These are phyloP conservation scores for Trachelus iudaicus DNA, from an alignment of 2,888 invertebrate species.

Conservation along the genomic window DNA sequence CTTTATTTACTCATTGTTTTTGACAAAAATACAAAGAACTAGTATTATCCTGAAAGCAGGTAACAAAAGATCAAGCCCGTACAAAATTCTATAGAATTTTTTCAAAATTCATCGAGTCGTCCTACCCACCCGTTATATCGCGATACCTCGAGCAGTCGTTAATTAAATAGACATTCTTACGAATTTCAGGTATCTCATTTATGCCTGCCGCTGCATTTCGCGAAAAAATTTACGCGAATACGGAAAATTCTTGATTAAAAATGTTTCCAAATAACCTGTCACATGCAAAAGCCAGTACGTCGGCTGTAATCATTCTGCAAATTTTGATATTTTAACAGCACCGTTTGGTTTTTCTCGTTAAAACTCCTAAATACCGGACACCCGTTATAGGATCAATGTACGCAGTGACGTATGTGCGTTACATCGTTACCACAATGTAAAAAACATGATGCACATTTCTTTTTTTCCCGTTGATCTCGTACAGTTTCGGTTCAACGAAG, in stretches of 20 bases:
- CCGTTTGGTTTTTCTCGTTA: background rate
- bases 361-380: background rate
- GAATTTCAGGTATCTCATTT: background rate
- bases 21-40: background rate
- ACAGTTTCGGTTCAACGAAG: background rate
- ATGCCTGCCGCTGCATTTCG: background rate
- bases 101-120: background rate
- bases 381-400: background rate
- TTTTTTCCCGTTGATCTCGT: accelerated
- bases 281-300: background rate
- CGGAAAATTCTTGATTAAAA: background rate
- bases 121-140: background rate
- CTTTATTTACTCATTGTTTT: background rate
- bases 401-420: too few relatives aligned
- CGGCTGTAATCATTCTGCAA: background rate
- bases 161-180: background rate
- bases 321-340: background rate
- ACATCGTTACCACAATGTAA: background rate
- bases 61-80: background rate
- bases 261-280: background rate
- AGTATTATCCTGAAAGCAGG: background rate
- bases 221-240: background rate
- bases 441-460: background rate
- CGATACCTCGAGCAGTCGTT: background rate
- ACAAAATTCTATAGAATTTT: background rate